Base-by-base conservation (phyloP, 2,797 vertebrate genomes). In the Falco novaeseelandiae region DNA sequence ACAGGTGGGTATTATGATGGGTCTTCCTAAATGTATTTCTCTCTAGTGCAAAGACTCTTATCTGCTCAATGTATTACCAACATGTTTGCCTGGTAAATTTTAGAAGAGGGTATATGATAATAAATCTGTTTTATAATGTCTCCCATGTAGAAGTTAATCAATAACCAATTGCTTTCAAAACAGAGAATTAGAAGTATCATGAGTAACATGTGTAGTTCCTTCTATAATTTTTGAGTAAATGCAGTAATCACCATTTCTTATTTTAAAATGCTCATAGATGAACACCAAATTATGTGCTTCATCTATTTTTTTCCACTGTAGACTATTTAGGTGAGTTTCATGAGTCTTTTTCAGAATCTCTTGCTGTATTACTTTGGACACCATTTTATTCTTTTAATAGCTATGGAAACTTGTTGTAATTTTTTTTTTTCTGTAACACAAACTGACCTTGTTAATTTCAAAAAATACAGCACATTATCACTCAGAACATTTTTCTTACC, bases 381-480 rank as follows among this genome's bases (percentile, higher is more conserved):
- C 17, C 3, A 21, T 67, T 51, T 76, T 57, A 57, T 55, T 65
- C 0, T 59, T 73, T 61, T 32, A 55, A 25, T n/a, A 79, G 12
- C 21, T 34, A 8, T 3, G 1, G 21, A 51, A 89, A 49, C 2
- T 29, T 69, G 2, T 12, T 27, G 4, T 0, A 1, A 0, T n/a
- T 5, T 40, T 44, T 32, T 36, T 30, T 59, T 44, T 36, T 10
- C 36, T 46, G 32, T n/a, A 59, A 13, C 4, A 46, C 14, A n/a
- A 63, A 42, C 3, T 59, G n/a, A 30, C 12, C 30, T 89, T 16
- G 7, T 66, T 94, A 5, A 27, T 55, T 87, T 92, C 34, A 32
- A 30, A 73, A 44, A 3, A 5, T 32, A 29, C 4, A 57, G 23
- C n/a, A 38, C 2, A n/a, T 61, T 38, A 27, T 26, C 15, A 15